phyloP scores from a whole-genome alignment of 2,113 vertebrate genomes.

The Neodon shergylaensis region DNA sequence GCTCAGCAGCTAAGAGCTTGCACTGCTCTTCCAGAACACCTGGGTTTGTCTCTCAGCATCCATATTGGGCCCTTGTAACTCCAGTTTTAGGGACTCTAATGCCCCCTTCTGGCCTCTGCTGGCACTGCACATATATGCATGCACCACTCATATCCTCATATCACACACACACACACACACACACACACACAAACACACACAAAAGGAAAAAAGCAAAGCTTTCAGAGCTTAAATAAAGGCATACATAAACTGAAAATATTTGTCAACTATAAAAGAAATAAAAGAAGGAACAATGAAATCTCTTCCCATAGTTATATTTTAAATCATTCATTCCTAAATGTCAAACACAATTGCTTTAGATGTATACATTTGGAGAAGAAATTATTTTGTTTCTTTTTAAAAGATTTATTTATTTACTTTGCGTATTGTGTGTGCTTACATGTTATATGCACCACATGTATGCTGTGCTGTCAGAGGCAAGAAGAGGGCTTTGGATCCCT shows the following conservation, averaged over 20 bases:
- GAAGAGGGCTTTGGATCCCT: background rate
- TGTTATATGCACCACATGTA: background rate
- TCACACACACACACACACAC: background rate
- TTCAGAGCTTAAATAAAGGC: constrained; percentile 15
- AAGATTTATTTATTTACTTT: background rate
- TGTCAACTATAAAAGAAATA: constrained; percentile 11
- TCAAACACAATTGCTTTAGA: background rate
- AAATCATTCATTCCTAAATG: constrained; percentile 14
- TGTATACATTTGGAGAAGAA: constrained; percentile 2
- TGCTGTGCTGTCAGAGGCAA: background rate
- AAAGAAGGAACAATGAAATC: background rate
- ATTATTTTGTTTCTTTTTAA: constrained; percentile 1
- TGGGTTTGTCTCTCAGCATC: background rate
- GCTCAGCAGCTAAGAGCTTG: background rate
- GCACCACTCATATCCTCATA: no score
- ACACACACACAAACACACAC: background rate
- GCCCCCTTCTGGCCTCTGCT: background rate
- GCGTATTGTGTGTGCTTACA: background rate
- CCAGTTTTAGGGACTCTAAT: background rate
- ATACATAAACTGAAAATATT: constrained; percentile 2
- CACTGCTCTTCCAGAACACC: background rate
- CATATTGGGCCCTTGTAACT: no score
- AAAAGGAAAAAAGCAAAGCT: background rate
- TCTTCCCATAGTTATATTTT: background rate
- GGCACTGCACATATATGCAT: background rate